phyloP scores from a whole-genome alignment of 1,140 invertebrate genomes.

The Hylaeus anthracinus region DNA sequence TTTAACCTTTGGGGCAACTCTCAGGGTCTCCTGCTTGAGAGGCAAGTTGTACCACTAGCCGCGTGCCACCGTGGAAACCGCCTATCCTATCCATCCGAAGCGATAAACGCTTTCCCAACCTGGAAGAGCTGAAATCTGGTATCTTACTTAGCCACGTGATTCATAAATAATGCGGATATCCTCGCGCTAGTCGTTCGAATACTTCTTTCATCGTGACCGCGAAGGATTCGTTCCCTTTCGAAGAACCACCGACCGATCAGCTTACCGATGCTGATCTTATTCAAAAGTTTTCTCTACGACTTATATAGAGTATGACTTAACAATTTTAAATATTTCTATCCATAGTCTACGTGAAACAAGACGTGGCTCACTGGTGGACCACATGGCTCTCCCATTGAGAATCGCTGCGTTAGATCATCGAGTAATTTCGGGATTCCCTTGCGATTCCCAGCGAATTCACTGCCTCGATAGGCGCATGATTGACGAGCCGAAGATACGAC shows the following conservation, averaged over 20 bases:
- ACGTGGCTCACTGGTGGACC: background rate
- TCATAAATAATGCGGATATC: constrained; percentile 74
- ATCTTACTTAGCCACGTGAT: constrained; percentile 73
- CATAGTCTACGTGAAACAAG: too few species aligned
- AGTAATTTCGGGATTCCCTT: background rate
- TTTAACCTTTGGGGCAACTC: constrained; percentile 62
- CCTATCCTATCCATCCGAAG: constrained; percentile 68
- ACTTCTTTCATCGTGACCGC: background rate
- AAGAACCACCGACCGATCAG: too few species aligned
- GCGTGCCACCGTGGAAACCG: constrained; percentile 60
- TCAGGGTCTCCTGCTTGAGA: constrained; percentile 57
- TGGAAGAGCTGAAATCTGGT: constrained; percentile 73
- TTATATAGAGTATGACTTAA: too few species aligned
- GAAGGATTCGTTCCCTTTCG: background rate
- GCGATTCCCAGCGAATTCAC: background rate
- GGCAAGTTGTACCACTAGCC: constrained; percentile 57
- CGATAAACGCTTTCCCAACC: constrained; percentile 68
- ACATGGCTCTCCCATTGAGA: too few species aligned
- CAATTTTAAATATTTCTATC: too few species aligned
- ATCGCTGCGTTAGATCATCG: background rate
- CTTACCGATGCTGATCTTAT: too few species aligned
- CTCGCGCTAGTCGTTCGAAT: background rate
- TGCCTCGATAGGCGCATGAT: background rate
- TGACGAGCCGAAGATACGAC: background rate
- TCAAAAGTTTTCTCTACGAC: too few species aligned